Evolutionary conservation across 2,113 vertebrate genomes (phyloP).

Genomic region (Corythoichthys haematopterus): DNA sequence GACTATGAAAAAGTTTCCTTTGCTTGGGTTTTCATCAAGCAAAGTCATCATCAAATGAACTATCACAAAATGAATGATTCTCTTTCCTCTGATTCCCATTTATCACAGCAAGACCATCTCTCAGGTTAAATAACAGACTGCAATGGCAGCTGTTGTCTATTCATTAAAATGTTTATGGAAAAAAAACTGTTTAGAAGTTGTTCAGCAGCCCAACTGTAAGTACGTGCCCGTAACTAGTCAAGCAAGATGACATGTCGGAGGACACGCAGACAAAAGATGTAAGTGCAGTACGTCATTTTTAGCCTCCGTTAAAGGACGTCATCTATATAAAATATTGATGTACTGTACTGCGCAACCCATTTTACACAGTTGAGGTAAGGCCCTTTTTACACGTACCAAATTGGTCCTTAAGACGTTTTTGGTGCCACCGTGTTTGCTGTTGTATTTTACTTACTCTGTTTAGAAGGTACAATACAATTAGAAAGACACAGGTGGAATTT

Average conservation of each 20-base stretch:
- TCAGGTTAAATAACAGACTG: conserved; percentile 10
- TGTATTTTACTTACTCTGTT: not conserved
- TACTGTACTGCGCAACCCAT: conserved; percentile 12
- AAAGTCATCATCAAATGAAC: conserved; percentile 20
- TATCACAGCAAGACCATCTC: conserved; percentile 2
- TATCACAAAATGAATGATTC: conserved; percentile 17
- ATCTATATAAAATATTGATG: conserved; percentile 52
- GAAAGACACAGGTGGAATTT: conserved; percentile 2
- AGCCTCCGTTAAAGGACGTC: conserved; percentile 6
- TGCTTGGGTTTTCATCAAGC: conserved; percentile 13
- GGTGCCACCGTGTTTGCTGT: not conserved
- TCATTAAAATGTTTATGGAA: conserved; percentile 2
- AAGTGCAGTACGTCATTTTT: conserved; percentile 23
- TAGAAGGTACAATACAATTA: not conserved
- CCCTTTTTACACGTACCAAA: conserved; percentile 12
- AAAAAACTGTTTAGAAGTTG: not conserved
- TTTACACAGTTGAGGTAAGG: conserved; percentile 27
- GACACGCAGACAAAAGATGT: conserved; percentile 3
- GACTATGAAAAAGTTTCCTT: conserved; percentile 11
- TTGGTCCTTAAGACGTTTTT: not conserved
- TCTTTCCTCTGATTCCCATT: not conserved
- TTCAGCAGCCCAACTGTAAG: conserved; percentile 17
- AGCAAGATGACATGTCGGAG: conserved; percentile 13
- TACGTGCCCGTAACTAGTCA: conserved; percentile 14
- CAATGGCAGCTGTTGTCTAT: not conserved